Evolutionary conservation across 1,140 invertebrate genomes (phyloP), one percentile per base, ranked within the genome.

Genomic region (Trichonephila clavipes): DNA sequence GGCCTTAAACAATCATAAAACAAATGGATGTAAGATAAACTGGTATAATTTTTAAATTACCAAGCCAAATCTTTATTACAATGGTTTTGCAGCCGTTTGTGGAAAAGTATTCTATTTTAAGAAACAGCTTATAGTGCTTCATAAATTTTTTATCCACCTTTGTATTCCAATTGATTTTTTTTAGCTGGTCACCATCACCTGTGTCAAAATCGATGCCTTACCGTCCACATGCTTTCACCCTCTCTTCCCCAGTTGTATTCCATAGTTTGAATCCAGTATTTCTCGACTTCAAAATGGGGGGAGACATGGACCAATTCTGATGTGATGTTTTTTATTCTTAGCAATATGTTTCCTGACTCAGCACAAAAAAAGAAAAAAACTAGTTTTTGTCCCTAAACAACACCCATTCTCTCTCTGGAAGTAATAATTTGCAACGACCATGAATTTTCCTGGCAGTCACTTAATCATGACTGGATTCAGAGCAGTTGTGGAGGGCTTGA

Each of bases 201-300:
- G 58, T 28, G 40, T 66, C 28, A 62, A 12, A n/a, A 61, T 81
- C 61, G 83, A 72, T 88, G 92, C 61, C 87, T 86, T 93, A 93
- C 92, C 92, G 92, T 93, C 92, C 92, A 93, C 92, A 85, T 58
- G 90, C 90, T 92, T 93, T 93, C 72, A 81, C 69, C 69, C 77
- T 88, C 87, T 88, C 66, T 81, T 58, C 61, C 66, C 44, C 72
- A 58, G 24, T 64, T 40, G 51, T 51, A 51, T 51, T 51, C 51
- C 21, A 24, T 64, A 58, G 87, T 85, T 10, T 87, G 24, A 24
- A 83, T 92, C 12, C 61, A 59, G 81, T 24, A n/a, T 58, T n/a
- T 88, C 51, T 24, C 51, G 24, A 40, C 28, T 87, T 40, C 21
- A 81, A 61, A 81, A 58, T 40, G 86, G 85, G 66, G 87, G 66